Evolutionary conservation across 1,140 invertebrate genomes (phyloP), one percentile per base, ranked within the genome.

Genomic region (Helicoverpa armigera): DNA sequence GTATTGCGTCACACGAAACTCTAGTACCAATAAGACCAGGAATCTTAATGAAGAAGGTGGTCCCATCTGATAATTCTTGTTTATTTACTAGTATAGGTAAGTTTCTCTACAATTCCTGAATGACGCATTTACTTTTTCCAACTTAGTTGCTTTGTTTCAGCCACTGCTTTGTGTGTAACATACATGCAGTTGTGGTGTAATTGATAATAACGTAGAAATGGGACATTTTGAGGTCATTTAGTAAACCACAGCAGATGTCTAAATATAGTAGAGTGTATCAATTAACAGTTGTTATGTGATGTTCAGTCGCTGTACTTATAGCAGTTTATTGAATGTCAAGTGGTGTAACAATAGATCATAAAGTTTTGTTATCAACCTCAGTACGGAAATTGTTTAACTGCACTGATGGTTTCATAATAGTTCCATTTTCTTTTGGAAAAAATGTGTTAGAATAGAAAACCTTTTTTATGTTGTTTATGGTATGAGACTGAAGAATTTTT

Each of bases 21-120:
- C 79, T 85, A 77, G 89, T 82, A 79, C 94, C 94, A 0, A 93
- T 95, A 82, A 95, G 94, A 76, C 96, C 96, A 83, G 98, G 98
- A n/a, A 96, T 98, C 80, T 95, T 99, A 23, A 97, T 98, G 96
- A 97, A 98, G 89, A 97, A 98, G 95, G 97, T 98, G 61, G 98
- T 99, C 54, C 98, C 98, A 82, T 97, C 98, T 7, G 98, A 99
- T 92, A 99, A 99, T 94, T 99, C 98, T 3, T 99, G 99, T 94
- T 96, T 99, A 16, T 99, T 99, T 94, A 98, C 98, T 76, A 98
- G 98, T 91, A 96, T 99, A 87, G 96, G 96, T 96, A 89, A 91
- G 85, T 82, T 60, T 56, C 31, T 29, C 18, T 50, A 11, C 18
- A 1, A 69, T 50, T 69, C 13, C n/a, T 69, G 65, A 69, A 50